Evolutionary conservation across 2,113 vertebrate genomes (phyloP), one percentile per base, ranked within the genome.

Genomic region (Ifrita kowaldi): DNA sequence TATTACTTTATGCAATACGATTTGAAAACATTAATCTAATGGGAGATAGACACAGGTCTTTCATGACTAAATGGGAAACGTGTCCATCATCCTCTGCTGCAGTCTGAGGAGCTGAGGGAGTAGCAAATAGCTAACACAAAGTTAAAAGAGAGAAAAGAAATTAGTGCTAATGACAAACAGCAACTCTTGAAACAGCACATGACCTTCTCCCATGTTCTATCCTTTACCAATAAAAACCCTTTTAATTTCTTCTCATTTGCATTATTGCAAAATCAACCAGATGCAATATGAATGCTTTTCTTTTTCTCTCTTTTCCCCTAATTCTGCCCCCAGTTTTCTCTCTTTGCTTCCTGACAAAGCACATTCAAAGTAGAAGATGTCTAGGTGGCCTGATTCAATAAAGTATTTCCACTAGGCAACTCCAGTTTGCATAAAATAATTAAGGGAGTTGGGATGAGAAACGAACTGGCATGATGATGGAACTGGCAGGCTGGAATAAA

Each of bases 11-110:
- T 60, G 24, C 64, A 89, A 30, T 20, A 68, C 3, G 1, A 75
- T 50, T 74, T 52, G 59, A 56, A 96, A 96, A 70, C 71, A 85
- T 94, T 90, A 88, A 91, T 90, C 68, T 88, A 65, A 67, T 80
- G 77, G 65, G 55, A 93, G 53, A 85, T 50, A 91, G 50, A 30
- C 47, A 37, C 30, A 63, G 52, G n/a, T 74, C 44, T 65, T 73
- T 65, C 59, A n/a, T 47, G 41, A 57, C 39, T 82, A 64, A 95
- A 59, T 59, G 46, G 37, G 59, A 52, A 53, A 42, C 5, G 6
- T 42, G 35, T 59, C 63, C 63, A 62, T 76, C 4, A 12, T 42
- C 73, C 46, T 17, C n/a, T 76, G 60, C 37, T 75, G 16, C 6
- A 84, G 39, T 17, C 30, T 79, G 59, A 46, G 22, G 57, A 73